These are phyloP conservation scores for Hydrozoanthus gracilis DNA, from an alignment of 92 coral and sea anemone genomes.

Conservation along the genomic window DNA sequence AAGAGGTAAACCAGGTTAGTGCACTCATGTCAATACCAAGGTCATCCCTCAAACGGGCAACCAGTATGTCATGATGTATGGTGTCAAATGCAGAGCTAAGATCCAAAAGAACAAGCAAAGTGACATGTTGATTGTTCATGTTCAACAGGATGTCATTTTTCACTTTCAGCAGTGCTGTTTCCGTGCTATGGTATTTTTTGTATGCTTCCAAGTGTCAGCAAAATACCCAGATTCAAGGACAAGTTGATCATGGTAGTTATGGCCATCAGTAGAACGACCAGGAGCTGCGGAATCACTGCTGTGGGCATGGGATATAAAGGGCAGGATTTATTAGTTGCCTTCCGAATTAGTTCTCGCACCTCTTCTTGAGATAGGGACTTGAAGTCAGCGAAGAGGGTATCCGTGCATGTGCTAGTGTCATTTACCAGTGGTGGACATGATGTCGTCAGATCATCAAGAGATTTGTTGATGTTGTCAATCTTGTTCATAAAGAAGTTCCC, in stretches of 20 bases:
- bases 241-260: conserved; percentile 1
- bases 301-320: conserved; percentile 23
- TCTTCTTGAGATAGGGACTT: conserved; percentile 19
- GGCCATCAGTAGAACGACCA: conserved; percentile 12
- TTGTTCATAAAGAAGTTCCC: not conserved
- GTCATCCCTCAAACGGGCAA: not conserved
- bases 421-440: not conserved
- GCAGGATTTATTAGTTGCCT: conserved; percentile 12
- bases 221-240: not conserved
- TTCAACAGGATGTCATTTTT: too few species aligned
- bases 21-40: not conserved
- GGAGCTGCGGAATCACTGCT: conserved; percentile 12
- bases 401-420: conserved; percentile 23
- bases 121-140: conserved; percentile 2
- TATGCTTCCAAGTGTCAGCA: not conserved
- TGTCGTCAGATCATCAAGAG: conserved; percentile 6
- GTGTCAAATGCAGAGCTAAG: conserved; percentile 17
- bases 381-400: conserved; percentile 27
- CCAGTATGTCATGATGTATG: conserved; percentile 17
- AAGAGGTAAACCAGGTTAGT: conserved; percentile 10
- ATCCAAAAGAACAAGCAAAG: too few species aligned
- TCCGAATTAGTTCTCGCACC: conserved; percentile 10
- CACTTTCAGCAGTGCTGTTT: conserved; percentile 4
- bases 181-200: not conserved
- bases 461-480: not conserved